Evolutionary conservation across 1,140 invertebrate genomes (phyloP), one percentile per base, ranked within the genome.

Genomic region (Polyergus mexicanus): DNA sequence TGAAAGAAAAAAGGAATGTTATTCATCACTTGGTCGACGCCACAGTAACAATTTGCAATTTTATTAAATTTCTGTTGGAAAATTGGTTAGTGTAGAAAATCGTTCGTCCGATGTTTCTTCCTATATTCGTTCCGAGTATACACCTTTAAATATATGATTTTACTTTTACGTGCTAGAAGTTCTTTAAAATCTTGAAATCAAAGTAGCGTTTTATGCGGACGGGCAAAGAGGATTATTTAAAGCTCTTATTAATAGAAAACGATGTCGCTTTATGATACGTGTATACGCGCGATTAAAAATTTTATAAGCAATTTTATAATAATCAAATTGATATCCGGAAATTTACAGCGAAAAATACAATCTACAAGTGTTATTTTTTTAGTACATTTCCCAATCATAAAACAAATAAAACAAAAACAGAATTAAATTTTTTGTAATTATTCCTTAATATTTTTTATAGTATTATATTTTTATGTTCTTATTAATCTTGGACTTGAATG

Each of bases 11-110:
- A 44, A 28, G 44, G 25, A 62, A 62, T 25, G 28, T 44, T 77
- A 65, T 28, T 47, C 32, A 19, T 81, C 8, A 28, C 7, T 41
- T 60, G 28, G n/a, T 77, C 41, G 75, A 72, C 25, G 76, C 22
- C 47, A 69, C 44, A 10, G 28, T 68, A 80, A 71, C 35, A 28
- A 47, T 7, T 10, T 44, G 32, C 38, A 72, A 72, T 44, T 83
- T 72, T 28, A 72, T 83, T 74, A 83, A 60, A 41, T 72, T 72
- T 66, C 11, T n/a, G 44, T 22, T 25, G 54, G 38, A 47, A 83
- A 83, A 38, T 60, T 60, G 13, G 11, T 28, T 62, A 60, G 54
- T 47, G 78, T 60, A 72, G 78, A 83, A 74, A 60, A 74, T 83
- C 78, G 54, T 47, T 83, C 54, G 68, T 74, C 68, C 66, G 41